Evolutionary conservation across 1,140 invertebrate species (phyloP).

Genomic region (Tetramorium simillimum): DNA sequence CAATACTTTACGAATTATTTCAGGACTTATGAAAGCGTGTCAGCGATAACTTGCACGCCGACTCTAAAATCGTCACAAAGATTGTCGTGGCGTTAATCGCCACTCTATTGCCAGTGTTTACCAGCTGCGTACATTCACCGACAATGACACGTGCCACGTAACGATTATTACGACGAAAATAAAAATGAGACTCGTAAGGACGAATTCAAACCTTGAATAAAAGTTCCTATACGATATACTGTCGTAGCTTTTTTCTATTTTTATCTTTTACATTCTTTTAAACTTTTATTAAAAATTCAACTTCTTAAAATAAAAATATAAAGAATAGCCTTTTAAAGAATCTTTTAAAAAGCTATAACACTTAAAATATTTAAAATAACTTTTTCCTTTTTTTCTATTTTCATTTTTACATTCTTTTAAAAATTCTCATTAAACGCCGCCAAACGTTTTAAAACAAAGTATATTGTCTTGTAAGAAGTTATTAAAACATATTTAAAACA

Average conservation of each 20-base stretch:
- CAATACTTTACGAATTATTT: conserved; percentile 28
- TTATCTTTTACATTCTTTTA: background rate
- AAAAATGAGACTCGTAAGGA: background rate
- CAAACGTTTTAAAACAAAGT: too few species aligned
- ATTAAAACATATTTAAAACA: background rate
- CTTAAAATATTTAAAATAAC: too few species aligned
- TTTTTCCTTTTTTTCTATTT: too few species aligned
- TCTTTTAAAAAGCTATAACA: background rate
- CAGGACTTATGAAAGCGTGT: background rate
- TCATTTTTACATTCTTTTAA: too few species aligned
- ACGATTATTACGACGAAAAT: background rate
- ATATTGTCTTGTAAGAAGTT: too few species aligned
- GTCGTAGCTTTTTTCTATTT: background rate
- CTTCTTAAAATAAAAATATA: too few species aligned
- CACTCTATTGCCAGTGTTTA: background rate
- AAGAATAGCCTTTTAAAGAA: too few species aligned
- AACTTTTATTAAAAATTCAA: background rate
- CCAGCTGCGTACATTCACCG: background rate
- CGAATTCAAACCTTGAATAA: background rate
- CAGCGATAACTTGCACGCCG: conserved; percentile 8
- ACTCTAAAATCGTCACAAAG: background rate
- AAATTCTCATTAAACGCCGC: too few species aligned
- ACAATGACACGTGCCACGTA: background rate
- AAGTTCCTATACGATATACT: background rate
- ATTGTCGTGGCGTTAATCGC: background rate